Evolutionary conservation across 2,888 invertebrate species (phyloP).

Genomic region (Eristalis intricaria): DNA sequence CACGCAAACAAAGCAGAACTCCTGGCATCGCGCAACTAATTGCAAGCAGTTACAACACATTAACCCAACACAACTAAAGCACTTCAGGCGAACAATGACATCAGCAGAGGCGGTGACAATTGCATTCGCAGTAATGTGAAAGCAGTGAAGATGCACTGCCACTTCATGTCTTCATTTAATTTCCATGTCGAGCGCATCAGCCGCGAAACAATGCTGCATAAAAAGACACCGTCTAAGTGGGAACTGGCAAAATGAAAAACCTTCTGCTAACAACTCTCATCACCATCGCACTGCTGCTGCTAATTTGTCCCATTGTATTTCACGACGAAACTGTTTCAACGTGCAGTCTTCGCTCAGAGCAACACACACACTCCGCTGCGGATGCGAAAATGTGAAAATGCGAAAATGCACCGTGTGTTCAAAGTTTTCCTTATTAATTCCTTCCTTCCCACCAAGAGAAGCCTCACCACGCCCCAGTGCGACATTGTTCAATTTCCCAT

Average conservation of each 20-base stretch:
- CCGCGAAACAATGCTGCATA: background rate
- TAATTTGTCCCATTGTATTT: constrained; percentile 32
- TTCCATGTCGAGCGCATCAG: background rate
- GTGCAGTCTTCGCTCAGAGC: background rate
- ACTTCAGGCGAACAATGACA: background rate
- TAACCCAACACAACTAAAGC: background rate
- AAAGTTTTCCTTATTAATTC: constrained; percentile 21
- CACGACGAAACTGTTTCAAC: constrained; percentile 12
- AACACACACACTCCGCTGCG: constrained; percentile 6
- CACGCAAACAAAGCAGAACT: background rate
- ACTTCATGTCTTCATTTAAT: background rate
- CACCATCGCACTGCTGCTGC: background rate
- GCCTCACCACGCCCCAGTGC: background rate
- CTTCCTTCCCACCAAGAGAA: constrained; percentile 16
- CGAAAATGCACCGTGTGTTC: constrained; percentile 18
- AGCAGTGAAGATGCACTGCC: background rate
- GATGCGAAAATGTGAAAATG: constrained; percentile 12
- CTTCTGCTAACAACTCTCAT: no score
- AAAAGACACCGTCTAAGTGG: background rate
- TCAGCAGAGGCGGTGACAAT: no score
- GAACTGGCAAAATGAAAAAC: background rate
- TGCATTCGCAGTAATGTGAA: background rate
- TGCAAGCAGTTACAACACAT: background rate
- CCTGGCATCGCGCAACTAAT: background rate
- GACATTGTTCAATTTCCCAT: constrained; percentile 15